These are phyloP conservation scores for Hippopotamyrus pictus DNA, from an alignment of 2,797 vertebrate genomes.

Conservation along the genomic window DNA sequence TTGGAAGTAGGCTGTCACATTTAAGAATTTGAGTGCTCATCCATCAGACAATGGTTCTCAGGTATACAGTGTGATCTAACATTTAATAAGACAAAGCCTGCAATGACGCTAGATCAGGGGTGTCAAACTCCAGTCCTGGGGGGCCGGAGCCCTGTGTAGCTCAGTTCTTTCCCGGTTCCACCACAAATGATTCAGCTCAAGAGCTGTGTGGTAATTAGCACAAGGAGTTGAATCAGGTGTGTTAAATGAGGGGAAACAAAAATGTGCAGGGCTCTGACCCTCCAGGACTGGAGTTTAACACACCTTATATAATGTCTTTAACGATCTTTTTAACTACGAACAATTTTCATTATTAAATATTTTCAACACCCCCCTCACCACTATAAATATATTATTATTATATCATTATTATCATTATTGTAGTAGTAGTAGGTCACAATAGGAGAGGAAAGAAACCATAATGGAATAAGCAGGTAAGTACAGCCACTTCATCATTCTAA, in stretches of 20 bases:
- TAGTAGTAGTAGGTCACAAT: background rate
- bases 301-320: background rate
- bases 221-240: background rate
- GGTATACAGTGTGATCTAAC: background rate
- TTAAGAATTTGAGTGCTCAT: background rate
- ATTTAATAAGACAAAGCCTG: background rate
- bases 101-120: background rate
- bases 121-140: no score
- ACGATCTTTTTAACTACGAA: background rate
- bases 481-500: background rate
- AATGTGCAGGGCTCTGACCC: background rate
- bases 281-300: background rate
- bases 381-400: background rate
- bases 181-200: no score
- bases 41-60: background rate
- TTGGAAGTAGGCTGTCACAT: background rate
- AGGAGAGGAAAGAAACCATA: background rate
- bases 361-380: background rate
- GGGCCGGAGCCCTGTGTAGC: no score
- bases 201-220: no score
- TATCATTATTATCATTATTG: background rate
- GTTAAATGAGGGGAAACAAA: background rate
- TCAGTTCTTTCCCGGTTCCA: no score
- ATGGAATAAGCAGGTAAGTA: background rate
- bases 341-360: background rate